These are phyloP conservation scores for Siniperca obscura DNA, from an alignment of 2,797 vertebrate genomes.

Conservation along the genomic window DNA sequence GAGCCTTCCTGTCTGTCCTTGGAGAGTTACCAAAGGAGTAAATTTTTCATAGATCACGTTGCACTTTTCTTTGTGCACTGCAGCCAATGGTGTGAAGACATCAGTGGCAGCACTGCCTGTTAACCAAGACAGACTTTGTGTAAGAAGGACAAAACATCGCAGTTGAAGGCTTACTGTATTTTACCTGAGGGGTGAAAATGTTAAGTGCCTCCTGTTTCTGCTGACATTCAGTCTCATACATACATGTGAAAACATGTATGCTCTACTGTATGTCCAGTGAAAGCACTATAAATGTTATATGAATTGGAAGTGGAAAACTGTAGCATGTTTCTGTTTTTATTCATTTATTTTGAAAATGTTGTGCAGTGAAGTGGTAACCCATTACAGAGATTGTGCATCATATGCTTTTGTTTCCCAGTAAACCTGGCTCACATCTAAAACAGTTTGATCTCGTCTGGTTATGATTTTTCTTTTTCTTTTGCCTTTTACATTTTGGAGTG, in stretches of 20 bases:
- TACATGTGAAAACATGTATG: slow-evolving; percentile 41
- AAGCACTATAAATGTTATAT: slow-evolving; percentile 2
- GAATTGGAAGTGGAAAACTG: slow-evolving; percentile 14
- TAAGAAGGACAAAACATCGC: slow-evolving; percentile 33
- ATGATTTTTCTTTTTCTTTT: slow-evolving; percentile 4
- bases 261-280: background rate
- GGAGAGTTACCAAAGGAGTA: slow-evolving; percentile 51
- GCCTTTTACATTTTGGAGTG: background rate
- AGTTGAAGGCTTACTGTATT: slow-evolving; percentile 21
- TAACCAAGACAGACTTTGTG: slow-evolving; percentile 48
- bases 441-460: slow-evolving; percentile 17
- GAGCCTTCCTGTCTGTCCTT: slow-evolving; percentile 31
- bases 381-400: slow-evolving; percentile 24
- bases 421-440: slow-evolving; percentile 32
- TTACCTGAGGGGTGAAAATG: slow-evolving; percentile 39
- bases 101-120: slow-evolving; percentile 33
- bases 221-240: slow-evolving; percentile 17
- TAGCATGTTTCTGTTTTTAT: slow-evolving; percentile 1
- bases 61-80: background rate
- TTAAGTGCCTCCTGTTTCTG: slow-evolving; percentile 35
- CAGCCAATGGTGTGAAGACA: slow-evolving; percentile 34
- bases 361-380: background rate
- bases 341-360: slow-evolving; percentile 21
- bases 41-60: slow-evolving; percentile 50
- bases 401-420: slow-evolving; percentile 35